Conservation (phyloP, 2,797 vertebrate species). For the Capromys pilorides region DNA sequence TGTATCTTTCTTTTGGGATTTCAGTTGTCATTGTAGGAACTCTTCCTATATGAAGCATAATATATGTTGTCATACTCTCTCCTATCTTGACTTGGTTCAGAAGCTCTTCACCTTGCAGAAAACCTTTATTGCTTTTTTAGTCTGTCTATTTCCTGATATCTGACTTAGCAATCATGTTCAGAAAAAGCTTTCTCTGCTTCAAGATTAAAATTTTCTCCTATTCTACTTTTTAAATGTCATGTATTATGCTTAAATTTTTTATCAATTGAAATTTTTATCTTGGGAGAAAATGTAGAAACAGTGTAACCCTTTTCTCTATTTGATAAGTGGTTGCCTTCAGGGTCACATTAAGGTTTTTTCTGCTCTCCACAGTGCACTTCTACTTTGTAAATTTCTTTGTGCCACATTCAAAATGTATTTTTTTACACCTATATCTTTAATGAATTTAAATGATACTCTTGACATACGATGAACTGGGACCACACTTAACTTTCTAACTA, state of each 20-base stretch:
- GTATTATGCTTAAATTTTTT: conserved; percentile 25
- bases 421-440: conserved; percentile 3
- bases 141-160: background rate
- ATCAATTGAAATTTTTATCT: conserved; percentile 22
- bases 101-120: conserved; percentile 28
- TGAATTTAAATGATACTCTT: conserved; percentile 34
- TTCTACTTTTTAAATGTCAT: background rate
- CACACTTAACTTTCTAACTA: background rate
- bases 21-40: conserved; percentile 7
- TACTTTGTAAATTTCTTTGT: background rate
- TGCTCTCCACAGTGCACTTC: background rate
- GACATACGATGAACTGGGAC: background rate
- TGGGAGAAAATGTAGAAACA: background rate
- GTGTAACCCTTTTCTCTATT: background rate
- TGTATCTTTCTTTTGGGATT: conserved; percentile 17
- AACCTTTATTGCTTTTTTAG: background rate
- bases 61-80: background rate
- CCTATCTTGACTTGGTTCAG: background rate
- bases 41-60: background rate
- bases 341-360: background rate
- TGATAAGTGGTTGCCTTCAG: background rate
- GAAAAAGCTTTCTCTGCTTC: conserved; percentile 13
- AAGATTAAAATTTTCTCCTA: background rate
- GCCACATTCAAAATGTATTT: background rate
- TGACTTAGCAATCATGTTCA: conserved; percentile 19